A percentile compares a stretch with the other conserved stretches of the same genome.
phyloP scores from a whole-genome alignment of 2,113 vertebrate genomes.

The Vireo altiloquus region DNA sequence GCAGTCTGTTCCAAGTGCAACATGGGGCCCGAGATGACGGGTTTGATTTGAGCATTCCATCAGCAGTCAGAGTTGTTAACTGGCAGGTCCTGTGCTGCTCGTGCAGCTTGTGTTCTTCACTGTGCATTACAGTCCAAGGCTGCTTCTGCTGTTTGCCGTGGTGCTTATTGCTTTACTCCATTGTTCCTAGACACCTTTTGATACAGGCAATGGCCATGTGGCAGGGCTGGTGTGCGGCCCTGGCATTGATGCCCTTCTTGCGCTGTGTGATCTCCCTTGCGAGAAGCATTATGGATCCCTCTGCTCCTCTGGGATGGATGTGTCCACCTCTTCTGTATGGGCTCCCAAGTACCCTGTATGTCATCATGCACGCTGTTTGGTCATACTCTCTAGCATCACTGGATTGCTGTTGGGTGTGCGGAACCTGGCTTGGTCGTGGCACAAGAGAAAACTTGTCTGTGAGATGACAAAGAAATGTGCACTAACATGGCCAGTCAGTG shows the following conservation, averaged over 20 bases:
- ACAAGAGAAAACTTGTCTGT: neutral
- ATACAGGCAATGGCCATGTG: neutral
- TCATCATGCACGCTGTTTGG: neutral
- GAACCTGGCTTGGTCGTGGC: neutral
- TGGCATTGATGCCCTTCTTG: neutral
- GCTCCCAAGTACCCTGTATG: neutral
- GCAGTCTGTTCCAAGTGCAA: neutral
- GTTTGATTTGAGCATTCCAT: neutral
- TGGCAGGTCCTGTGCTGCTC: neutral
- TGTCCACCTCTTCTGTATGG: neutral
- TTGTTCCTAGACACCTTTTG: neutral
- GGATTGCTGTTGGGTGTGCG: neutral
- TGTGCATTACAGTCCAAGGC: neutral
- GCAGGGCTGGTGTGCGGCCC: accelerated
- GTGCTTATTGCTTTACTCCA: neutral
- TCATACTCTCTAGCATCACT: accelerated
- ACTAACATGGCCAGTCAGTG: accelerated
- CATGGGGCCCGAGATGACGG: neutral
- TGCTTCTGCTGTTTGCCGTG: neutral
- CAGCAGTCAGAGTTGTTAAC: neutral
- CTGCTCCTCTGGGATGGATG: neutral
- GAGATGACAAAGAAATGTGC: neutral
- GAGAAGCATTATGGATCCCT: neutral
- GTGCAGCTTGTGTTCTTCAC: neutral
- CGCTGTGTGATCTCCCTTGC: neutral